A percentile compares a stretch with the other conserved stretches of the same genome.
These are phyloP conservation scores for Cirrhinus mrigala DNA, from an alignment of 2,797 vertebrate genomes.

Conservation along the genomic window DNA sequence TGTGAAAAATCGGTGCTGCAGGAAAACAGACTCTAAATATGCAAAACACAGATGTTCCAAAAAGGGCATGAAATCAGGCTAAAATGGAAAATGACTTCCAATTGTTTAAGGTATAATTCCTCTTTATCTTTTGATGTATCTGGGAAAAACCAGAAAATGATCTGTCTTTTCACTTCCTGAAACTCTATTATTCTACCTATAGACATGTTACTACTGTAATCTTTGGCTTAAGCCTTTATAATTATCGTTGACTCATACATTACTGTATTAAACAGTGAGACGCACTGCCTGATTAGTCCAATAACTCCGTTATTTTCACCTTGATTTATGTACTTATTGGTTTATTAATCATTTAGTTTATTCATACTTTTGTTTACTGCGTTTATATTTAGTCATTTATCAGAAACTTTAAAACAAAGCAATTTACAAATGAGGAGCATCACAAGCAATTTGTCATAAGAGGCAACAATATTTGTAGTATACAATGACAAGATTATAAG, in stretches of 20 bases:
- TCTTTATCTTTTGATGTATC: not conserved
- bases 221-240: not conserved
- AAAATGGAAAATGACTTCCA: not conserved
- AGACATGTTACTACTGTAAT: not conserved
- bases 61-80: not conserved
- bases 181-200: conserved; percentile 3
- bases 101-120: not conserved
- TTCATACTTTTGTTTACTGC: not conserved
- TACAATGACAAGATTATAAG: not conserved
- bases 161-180: conserved; percentile 7
- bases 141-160: not conserved
- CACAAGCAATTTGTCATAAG: not conserved
- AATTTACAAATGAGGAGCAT: not conserved
- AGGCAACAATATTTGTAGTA: not conserved
- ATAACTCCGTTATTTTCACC: not conserved
- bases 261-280: not conserved
- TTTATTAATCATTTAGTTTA: not conserved
- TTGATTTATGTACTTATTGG: not conserved
- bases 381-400: not conserved
- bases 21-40: not conserved
- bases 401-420: not conserved
- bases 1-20: not conserved
- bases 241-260: conserved; percentile 4
- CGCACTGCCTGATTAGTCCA: not conserved
- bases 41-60: not conserved